Evolutionary conservation across 1,140 invertebrate genomes (phyloP).

Genomic region (Drosophila sulfurigaster): DNA sequence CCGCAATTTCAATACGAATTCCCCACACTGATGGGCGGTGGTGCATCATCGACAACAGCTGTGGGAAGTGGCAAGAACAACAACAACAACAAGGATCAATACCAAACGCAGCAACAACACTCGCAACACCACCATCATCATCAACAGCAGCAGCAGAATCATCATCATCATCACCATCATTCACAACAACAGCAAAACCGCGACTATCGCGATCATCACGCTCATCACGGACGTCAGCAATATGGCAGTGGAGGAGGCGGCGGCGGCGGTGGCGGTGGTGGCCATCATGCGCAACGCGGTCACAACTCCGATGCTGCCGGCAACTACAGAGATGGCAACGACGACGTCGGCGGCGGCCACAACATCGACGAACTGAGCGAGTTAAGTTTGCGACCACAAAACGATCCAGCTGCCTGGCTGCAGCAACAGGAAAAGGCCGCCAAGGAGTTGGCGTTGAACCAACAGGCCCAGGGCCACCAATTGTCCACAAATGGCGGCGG

Average conservation of each 20-base stretch:
- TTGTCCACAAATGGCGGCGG: slow-evolving; percentile 47
- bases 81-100: slow-evolving; percentile 49
- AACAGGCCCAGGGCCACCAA: slow-evolving; percentile 85
- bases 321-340: slow-evolving; percentile 74
- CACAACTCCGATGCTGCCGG: slow-evolving; percentile 40
- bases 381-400: slow-evolving; percentile 81
- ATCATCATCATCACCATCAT: slow-evolving; percentile 63
- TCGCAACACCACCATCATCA: slow-evolving; percentile 62
- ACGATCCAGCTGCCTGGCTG: slow-evolving; percentile 80
- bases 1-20: slow-evolving; percentile 94
- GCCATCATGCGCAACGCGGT: slow-evolving; percentile 60
- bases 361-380: slow-evolving; percentile 65
- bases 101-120: slow-evolving; percentile 67
- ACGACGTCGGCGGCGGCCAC: slow-evolving; percentile 61
- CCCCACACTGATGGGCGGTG: slow-evolving; percentile 88
- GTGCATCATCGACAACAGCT: slow-evolving; percentile 60
- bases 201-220: slow-evolving; percentile 74
- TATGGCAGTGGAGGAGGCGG: slow-evolving; percentile 47
- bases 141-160: slow-evolving; percentile 59
- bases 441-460: slow-evolving; percentile 84
- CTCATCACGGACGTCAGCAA: slow-evolving; percentile 57
- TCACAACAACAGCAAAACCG: slow-evolving; percentile 65
- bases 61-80: slow-evolving; percentile 43
- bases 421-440: slow-evolving; percentile 83
- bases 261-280: slow-evolving; percentile 13